Percentiles rank a stretch among this genome's conserved stretches.
Conservation (phyloP, 2,113 vertebrate genomes). For the Pedetes capensis region DNA sequence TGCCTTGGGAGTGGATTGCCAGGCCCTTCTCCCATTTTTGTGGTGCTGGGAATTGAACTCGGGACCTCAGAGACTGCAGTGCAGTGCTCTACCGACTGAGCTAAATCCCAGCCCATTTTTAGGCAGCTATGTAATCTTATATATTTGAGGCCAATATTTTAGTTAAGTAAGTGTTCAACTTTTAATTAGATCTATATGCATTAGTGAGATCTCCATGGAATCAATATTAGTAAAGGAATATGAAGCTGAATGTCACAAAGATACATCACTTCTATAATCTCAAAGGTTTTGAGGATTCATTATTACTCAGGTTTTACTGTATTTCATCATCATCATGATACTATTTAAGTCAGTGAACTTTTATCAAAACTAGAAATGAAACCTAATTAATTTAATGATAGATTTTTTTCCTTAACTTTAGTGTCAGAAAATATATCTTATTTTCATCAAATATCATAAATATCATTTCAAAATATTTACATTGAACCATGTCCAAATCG, state of each 20-base stretch:
- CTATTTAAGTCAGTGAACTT: background rate
- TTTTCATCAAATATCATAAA: background rate
- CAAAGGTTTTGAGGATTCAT: background rate
- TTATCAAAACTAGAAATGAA: background rate
- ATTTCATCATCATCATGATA: background rate
- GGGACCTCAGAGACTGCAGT: too few relatives aligned
- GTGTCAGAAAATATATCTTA: background rate
- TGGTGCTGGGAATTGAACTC: too few relatives aligned
- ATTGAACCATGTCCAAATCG: background rate
- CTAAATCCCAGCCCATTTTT: too few relatives aligned
- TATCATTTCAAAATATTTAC: background rate
- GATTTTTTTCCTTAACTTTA: background rate
- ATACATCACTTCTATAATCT: background rate
- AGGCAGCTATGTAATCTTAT: slow-evolving; percentile 4
- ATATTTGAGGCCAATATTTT: background rate
- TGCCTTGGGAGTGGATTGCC: too few relatives aligned
- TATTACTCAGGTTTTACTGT: background rate
- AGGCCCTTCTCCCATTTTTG: too few relatives aligned
- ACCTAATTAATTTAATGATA: background rate
- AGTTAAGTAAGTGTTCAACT: background rate
- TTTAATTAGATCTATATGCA: background rate
- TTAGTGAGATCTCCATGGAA: background rate
- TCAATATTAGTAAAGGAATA: background rate
- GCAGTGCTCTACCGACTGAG: too few relatives aligned
- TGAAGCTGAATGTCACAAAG: background rate